A percentile compares a stretch with the other conserved stretches of the same genome.
Evolutionary conservation across 2,888 invertebrate species (phyloP).

Genomic region (Hirtodrosophila histrioides): DNA sequence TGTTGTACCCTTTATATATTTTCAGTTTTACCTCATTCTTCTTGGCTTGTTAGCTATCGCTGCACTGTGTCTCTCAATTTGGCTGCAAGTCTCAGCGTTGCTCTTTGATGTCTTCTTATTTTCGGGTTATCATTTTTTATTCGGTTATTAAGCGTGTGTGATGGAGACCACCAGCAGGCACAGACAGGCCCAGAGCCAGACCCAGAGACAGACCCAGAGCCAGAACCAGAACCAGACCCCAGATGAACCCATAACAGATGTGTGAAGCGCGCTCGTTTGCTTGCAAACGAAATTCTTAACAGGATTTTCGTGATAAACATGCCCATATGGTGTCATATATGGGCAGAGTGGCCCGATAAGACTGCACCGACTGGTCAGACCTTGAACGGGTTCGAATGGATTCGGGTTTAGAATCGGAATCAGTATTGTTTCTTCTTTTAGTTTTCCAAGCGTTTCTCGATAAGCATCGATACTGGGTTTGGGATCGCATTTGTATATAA

Average conservation of each 20-base stretch:
- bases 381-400: constrained; percentile 17
- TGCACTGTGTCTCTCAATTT: constrained; percentile 42
- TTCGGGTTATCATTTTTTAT: constrained; percentile 80
- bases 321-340: constrained; percentile 60
- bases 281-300: constrained; percentile 44
- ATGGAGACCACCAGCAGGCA: constrained; percentile 56
- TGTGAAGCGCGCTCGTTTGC: constrained; percentile 66
- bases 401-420: not conserved
- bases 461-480: constrained; percentile 34
- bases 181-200: constrained; percentile 35
- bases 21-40: constrained; percentile 39
- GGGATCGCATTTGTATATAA: constrained; percentile 14
- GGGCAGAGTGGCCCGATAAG: constrained; percentile 22
- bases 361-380: constrained; percentile 10
- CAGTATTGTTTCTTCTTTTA: constrained; percentile 8
- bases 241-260: constrained; percentile 58
- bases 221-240: constrained; percentile 11
- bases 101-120: constrained; percentile 78
- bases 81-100: constrained; percentile 53
- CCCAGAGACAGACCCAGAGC: constrained; percentile 30
- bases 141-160: constrained; percentile 73
- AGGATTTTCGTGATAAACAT: constrained; percentile 57
- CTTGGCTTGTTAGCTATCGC: constrained; percentile 65
- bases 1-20: constrained; percentile 2
- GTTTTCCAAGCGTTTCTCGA: constrained; percentile 24